A percentile compares a stretch with the other conserved stretches of the same genome.
Evolutionary conservation across 2,888 invertebrate genomes (phyloP).

Genomic region (Pedicia rivosa): DNA sequence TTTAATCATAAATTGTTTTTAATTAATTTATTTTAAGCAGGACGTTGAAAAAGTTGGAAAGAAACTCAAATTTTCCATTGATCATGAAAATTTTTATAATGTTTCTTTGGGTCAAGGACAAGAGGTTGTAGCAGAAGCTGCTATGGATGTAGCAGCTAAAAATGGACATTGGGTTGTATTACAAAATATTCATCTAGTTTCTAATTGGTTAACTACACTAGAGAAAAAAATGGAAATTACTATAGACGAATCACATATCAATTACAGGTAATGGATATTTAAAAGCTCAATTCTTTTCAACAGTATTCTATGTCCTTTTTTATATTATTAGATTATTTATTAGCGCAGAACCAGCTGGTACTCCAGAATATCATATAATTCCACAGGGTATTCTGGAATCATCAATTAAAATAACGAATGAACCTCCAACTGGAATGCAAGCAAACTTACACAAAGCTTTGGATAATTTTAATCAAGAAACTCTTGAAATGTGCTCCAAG

Average conservation of each 20-base stretch:
- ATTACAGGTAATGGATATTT: too few relatives aligned
- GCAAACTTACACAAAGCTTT: conserved; percentile 87
- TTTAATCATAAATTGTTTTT: too few relatives aligned
- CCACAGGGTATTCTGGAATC: conserved; percentile 82
- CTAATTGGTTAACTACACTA: conserved; percentile 67
- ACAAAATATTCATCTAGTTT: conserved; percentile 84
- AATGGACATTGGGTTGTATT: conserved; percentile 87
- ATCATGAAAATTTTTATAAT: conserved; percentile 75
- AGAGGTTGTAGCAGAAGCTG: conserved; percentile 78
- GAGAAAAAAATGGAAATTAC: conserved; percentile 86
- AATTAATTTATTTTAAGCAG: too few relatives aligned
- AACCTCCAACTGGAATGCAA: conserved; percentile 89
- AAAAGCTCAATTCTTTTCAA: too few relatives aligned
- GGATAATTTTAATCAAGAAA: conserved; percentile 85
- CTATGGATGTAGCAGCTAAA: conserved; percentile 58
- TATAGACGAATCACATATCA: conserved; percentile 44
- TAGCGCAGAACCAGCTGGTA: conserved; percentile 72
- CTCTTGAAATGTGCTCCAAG: conserved; percentile 80
- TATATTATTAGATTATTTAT: conserved; percentile 62
- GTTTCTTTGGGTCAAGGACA: conserved; percentile 92
- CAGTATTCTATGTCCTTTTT: too few relatives aligned
- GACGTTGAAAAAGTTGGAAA: conserved; percentile 80
- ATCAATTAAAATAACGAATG: conserved; percentile 90
- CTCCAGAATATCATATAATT: conserved; percentile 45
- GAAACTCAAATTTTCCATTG: conserved; percentile 60